A percentile compares a stretch with the other conserved stretches of the same genome.
Evolutionary conservation across 2,888 invertebrate genomes (phyloP).

Genomic region (Scrobipalpa costella): DNA sequence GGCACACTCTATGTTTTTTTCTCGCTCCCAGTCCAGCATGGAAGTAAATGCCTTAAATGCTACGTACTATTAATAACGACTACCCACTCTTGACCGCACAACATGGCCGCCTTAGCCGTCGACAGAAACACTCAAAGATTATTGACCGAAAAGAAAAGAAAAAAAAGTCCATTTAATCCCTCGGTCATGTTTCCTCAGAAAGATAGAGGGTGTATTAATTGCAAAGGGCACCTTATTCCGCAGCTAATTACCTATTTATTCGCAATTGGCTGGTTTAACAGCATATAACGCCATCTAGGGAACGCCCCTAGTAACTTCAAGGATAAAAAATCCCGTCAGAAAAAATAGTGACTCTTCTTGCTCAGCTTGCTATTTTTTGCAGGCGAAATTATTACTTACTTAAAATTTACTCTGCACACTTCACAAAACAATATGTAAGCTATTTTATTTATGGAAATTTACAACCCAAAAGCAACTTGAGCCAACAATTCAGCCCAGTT

Average conservation of each 20-base stretch:
- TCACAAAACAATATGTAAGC: too few relatives aligned
- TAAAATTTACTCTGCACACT: too few relatives aligned
- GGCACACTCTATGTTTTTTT: too few relatives aligned
- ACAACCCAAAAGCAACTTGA: neutral
- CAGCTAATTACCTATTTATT: conserved; percentile 62
- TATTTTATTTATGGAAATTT: too few relatives aligned
- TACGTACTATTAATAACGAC: neutral
- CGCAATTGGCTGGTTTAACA: conserved; percentile 40
- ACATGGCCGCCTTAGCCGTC: neutral
- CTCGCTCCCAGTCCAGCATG: too few relatives aligned
- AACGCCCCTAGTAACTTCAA: neutral
- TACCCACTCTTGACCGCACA: neutral
- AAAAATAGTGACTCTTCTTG: too few relatives aligned
- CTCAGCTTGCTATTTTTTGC: too few relatives aligned
- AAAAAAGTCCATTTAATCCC: neutral
- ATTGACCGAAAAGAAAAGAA: conserved; percentile 2
- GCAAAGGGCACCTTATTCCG: conserved; percentile 55
- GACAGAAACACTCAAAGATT: conserved; percentile 6
- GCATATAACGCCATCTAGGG: conserved; percentile 15
- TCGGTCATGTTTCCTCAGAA: neutral
- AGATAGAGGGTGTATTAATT: conserved; percentile 35
- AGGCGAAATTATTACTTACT: too few relatives aligned
- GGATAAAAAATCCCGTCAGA: neutral
- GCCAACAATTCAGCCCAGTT: neutral
- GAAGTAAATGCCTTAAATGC: neutral